Percentiles rank a stretch among this genome's conserved stretches.
Conservation (phyloP, 2,113 vertebrate species). For the Xenotilapia caudafasciata region DNA sequence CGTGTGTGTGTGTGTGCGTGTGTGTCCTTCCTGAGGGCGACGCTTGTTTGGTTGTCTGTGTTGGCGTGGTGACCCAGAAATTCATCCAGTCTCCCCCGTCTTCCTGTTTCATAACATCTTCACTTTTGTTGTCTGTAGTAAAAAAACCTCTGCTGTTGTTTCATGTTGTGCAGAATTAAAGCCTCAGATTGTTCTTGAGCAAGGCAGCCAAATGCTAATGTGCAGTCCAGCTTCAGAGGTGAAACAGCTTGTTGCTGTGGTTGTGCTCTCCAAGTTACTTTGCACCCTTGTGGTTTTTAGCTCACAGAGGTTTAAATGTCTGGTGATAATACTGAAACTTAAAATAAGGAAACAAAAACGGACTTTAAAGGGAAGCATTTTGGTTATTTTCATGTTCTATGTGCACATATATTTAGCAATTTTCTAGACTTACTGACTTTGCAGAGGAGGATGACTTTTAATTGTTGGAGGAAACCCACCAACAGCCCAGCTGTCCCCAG, state of each 20-base stretch:
- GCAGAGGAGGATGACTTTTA: background rate
- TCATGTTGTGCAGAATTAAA: background rate
- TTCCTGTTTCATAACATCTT: background rate
- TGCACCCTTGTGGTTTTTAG: background rate
- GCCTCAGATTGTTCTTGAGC: background rate
- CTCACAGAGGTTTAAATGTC: background rate
- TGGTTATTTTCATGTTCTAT: background rate
- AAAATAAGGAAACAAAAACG: background rate
- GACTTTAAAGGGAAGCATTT: background rate
- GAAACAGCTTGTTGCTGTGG: background rate
- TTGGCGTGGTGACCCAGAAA: slow-evolving; percentile 40
- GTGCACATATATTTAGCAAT: background rate
- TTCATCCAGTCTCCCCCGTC: background rate
- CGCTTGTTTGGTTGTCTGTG: background rate
- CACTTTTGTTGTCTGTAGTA: background rate
- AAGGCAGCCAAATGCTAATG: background rate
- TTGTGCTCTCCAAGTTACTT: background rate
- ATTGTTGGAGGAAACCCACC: background rate
- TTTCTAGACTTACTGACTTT: background rate
- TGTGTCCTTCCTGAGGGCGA: slow-evolving; percentile 11
- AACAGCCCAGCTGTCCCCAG: background rate
- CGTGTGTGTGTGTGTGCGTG: background rate
- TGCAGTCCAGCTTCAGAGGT: background rate
- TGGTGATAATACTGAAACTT: background rate
- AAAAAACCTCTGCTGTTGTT: background rate